These are phyloP conservation scores for Loripinus fragilis DNA, from an alignment of 2,888 invertebrate species.

Conservation along the genomic window DNA sequence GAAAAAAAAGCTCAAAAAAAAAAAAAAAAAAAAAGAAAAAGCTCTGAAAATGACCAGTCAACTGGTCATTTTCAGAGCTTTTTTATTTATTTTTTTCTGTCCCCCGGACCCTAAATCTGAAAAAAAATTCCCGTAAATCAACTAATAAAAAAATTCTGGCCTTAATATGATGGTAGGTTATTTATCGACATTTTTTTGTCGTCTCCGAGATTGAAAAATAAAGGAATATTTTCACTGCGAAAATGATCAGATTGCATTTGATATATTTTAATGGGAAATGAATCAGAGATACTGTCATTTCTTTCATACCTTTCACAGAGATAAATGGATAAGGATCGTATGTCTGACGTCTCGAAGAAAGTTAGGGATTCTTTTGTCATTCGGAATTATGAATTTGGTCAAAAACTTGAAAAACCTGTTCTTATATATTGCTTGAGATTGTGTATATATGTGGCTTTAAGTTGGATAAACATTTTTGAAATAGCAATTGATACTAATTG, in stretches of 20 bases:
- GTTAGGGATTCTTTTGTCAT: constrained; percentile 8
- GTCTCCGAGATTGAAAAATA: constrained; percentile 15
- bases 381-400: not conserved
- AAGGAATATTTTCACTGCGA: constrained; percentile 3
- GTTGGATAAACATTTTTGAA: not conserved
- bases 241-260: constrained; percentile 17
- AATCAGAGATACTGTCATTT: not conserved
- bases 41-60: too few species aligned
- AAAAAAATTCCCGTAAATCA: too few species aligned
- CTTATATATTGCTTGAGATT: too few species aligned
- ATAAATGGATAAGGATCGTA: constrained; percentile 13
- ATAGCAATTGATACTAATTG: too few species aligned
- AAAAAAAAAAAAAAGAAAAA: too few species aligned
- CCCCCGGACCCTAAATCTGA: too few species aligned
- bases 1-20: too few species aligned
- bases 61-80: too few species aligned
- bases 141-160: too few species aligned
- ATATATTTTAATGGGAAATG: constrained; percentile 13
- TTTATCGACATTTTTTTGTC: not conserved
- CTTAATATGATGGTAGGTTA: not conserved
- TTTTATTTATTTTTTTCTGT: too few species aligned
- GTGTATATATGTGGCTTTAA: too few species aligned
- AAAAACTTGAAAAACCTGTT: constrained; percentile 1
- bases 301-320: constrained; percentile 1
- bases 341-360: not conserved